Evolutionary conservation across 35 echinoderm and acorn worm species (phyloP).

Genomic region (Eucidaris tribuloides): DNA sequence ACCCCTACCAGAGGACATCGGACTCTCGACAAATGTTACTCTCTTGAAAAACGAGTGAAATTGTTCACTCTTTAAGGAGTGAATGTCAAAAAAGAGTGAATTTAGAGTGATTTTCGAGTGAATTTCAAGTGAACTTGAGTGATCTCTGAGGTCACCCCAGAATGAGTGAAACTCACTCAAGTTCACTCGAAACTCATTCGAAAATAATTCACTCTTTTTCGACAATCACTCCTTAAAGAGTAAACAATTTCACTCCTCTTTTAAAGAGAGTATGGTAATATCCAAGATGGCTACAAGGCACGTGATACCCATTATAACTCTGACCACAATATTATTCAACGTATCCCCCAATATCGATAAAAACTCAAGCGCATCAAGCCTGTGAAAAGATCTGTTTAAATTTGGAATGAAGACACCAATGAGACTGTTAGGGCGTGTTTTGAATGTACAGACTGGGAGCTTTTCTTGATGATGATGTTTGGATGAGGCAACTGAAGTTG

Average conservation of each 20-base stretch:
- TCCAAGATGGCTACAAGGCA: conserved; percentile 6
- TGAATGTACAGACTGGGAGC: conserved; percentile 15
- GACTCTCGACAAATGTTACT: conserved; percentile 37
- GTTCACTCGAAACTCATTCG: too few relatives aligned
- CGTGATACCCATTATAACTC: background rate
- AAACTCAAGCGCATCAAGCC: background rate
- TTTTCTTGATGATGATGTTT: background rate
- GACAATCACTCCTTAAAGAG: too few relatives aligned
- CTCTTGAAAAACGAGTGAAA: too few relatives aligned
- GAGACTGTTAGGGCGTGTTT: conserved; percentile 28
- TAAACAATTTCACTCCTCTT: too few relatives aligned
- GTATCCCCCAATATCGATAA: background rate
- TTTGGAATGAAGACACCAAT: background rate
- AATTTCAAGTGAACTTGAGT: too few relatives aligned
- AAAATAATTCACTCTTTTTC: too few relatives aligned
- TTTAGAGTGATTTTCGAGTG: too few relatives aligned
- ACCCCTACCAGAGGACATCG: conserved; percentile 18
- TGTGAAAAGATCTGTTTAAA: background rate
- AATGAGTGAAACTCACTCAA: too few relatives aligned
- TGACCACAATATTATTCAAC: conserved; percentile 30
- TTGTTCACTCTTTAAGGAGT: too few relatives aligned
- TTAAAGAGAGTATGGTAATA: too few relatives aligned
- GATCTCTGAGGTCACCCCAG: too few relatives aligned
- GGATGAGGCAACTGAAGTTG: background rate
- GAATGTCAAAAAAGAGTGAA: too few relatives aligned